A percentile compares a stretch with the other conserved stretches of the same genome.
Conservation (phyloP, 2,113 vertebrate genomes). For the Guaruba guarouba region DNA sequence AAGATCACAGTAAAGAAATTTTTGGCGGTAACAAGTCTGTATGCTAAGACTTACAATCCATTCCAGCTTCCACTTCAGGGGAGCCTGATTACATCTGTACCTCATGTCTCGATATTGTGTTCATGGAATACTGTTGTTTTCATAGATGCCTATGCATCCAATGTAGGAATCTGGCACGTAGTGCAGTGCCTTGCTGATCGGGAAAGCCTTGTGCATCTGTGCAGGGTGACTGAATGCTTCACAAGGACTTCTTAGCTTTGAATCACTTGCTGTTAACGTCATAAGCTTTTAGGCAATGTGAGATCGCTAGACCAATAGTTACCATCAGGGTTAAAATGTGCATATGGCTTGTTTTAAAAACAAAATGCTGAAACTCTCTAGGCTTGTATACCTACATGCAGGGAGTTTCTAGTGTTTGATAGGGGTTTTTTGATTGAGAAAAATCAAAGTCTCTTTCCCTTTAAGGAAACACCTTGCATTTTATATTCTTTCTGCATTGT, state of each 20-base stretch:
- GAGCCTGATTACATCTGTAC: neutral
- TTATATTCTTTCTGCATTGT: neutral
- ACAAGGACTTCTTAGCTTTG: neutral
- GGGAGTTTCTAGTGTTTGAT: neutral
- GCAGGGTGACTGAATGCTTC: neutral
- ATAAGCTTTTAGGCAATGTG: neutral
- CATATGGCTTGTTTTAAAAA: neutral
- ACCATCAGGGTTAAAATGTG: neutral
- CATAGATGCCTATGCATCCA: neutral
- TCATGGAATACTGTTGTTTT: neutral
- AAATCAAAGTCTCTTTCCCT: neutral
- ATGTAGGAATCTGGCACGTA: rapidly evolving
- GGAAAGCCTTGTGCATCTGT: neutral
- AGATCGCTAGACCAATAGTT: neutral
- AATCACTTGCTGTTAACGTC: neutral
- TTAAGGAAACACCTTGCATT: neutral
- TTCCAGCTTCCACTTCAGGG: neutral
- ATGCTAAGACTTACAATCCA: neutral
- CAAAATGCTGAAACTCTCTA: neutral
- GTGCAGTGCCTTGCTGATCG: neutral
- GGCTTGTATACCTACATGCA: neutral
- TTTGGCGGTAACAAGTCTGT: neutral
- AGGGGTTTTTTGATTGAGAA: neutral
- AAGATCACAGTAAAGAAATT: neutral
- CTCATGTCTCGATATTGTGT: neutral